phyloP scores from a whole-genome alignment of 2,797 vertebrate species.

The Octomys mimax region DNA sequence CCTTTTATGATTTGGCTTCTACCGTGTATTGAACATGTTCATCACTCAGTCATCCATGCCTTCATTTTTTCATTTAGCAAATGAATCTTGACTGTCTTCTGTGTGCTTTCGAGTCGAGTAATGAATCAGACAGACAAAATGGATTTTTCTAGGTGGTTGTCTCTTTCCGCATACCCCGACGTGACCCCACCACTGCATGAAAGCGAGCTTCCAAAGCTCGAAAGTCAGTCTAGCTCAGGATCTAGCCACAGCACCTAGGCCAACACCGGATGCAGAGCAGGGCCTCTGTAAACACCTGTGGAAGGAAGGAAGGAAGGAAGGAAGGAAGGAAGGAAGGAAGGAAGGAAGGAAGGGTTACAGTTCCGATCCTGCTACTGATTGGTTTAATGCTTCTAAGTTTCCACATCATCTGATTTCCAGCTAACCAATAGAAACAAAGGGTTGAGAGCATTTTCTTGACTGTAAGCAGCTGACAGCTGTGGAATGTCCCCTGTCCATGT shows the following conservation, averaged over 20 bases:
- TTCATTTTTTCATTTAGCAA: conserved; percentile 36
- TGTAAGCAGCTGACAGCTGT: neutral
- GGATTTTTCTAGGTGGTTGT: neutral
- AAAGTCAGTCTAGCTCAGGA: neutral
- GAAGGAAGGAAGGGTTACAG: neutral
- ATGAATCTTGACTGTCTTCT: neutral
- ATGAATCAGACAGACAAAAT: neutral
- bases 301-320: neutral
- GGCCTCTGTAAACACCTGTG: neutral
- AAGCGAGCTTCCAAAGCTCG: neutral
- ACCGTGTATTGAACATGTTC: neutral
- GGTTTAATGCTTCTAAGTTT: conserved; percentile 36
- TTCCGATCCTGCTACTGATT: neutral
- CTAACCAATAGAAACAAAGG: neutral
- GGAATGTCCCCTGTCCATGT: neutral
- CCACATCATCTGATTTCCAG: neutral
- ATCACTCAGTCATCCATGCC: neutral
- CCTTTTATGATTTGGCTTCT: neutral
- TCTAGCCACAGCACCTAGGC: neutral
- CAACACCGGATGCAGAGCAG: neutral
- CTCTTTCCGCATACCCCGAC: neutral
- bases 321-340: neutral
- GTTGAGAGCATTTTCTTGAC: conserved; percentile 17
- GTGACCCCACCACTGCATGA: neutral
- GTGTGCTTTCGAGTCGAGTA: neutral